A percentile compares a stretch with the other conserved stretches of the same genome.
These are phyloP conservation scores for Microcebus murinus DNA, from an alignment of 2,113 vertebrate species.

Conservation along the genomic window DNA sequence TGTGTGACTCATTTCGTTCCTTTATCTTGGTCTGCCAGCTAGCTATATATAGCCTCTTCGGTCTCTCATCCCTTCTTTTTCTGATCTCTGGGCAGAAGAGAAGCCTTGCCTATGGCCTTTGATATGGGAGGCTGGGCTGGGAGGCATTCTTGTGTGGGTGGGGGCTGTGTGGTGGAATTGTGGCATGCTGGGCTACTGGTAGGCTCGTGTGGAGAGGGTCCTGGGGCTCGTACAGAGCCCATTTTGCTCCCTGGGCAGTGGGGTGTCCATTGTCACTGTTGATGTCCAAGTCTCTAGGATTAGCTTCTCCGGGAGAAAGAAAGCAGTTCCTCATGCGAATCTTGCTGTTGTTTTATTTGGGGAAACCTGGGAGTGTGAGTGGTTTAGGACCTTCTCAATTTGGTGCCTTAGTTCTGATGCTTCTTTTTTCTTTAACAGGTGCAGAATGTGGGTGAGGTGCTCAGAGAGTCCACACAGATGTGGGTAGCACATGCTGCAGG, in stretches of 20 bases:
- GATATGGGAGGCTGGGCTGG: neutral
- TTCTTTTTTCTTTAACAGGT: neutral
- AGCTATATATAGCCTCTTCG: conserved; percentile 29
- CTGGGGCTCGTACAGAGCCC: neutral
- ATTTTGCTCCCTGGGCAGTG: neutral
- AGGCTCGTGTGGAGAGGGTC: neutral
- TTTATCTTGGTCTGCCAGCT: conserved; percentile 18
- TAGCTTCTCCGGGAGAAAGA: neutral
- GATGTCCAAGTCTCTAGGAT: neutral
- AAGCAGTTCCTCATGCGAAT: neutral
- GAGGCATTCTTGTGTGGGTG: neutral
- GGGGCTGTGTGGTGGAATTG: neutral
- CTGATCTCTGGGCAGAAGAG: conserved; percentile 48
- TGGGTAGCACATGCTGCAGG: neutral
- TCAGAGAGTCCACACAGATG: neutral
- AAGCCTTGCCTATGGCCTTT: conserved; percentile 1
- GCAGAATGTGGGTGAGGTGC: neutral
- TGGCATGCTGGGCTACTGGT: neutral
- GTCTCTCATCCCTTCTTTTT: conserved; percentile 15
- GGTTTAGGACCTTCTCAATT: neutral
- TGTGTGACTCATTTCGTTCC: conserved; percentile 10
- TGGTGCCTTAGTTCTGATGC: neutral
- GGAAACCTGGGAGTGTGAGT: neutral
- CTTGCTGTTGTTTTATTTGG: neutral
- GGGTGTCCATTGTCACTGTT: neutral